phyloP scores from a whole-genome alignment of 1,140 invertebrate genomes.

The Bactericera cockerelli region DNA sequence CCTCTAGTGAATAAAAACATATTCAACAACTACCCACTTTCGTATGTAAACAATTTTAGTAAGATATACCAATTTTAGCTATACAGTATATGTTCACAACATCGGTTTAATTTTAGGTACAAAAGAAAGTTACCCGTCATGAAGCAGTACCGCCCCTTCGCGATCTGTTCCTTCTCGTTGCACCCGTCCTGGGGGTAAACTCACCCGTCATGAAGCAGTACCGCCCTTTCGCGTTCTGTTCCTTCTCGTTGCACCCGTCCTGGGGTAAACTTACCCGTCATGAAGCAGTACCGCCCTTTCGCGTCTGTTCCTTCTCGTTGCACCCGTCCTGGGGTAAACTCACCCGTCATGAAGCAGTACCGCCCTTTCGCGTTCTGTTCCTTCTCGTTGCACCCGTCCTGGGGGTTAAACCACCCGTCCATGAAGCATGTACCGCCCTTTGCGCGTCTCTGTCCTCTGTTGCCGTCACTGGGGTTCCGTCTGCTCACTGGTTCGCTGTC shows the following conservation, averaged over 20 bases:
- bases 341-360: conserved; percentile 60
- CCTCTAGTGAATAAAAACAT: too few species aligned
- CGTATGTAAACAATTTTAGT: too few species aligned
- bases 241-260: too few species aligned
- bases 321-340: conserved; percentile 56
- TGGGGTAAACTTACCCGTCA: conserved; percentile 46
- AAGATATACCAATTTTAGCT: too few species aligned
- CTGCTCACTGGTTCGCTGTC: conserved; percentile 51
- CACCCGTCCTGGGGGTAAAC: conserved; percentile 47
- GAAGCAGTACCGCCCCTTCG: conserved; percentile 59
- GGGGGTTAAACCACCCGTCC: conserved; percentile 37
- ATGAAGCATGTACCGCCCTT: conserved; percentile 62
- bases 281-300: conserved; percentile 63
- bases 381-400: conserved; percentile 57
- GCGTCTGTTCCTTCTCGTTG: conserved; percentile 44
- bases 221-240: conserved; percentile 45
- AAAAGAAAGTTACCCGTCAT: conserved; percentile 46
- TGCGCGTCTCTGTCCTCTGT: conserved; percentile 40
- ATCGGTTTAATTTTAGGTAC: too few species aligned
- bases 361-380: conserved; percentile 45
- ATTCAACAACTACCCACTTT: too few species aligned
- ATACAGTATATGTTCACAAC: too few species aligned
- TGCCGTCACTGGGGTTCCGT: too few species aligned
- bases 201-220: conserved; percentile 60
- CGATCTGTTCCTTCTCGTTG: conserved; percentile 45